Evolutionary conservation across 2,113 vertebrate genomes (phyloP).

Genomic region (Eubucco bourcierii): DNA sequence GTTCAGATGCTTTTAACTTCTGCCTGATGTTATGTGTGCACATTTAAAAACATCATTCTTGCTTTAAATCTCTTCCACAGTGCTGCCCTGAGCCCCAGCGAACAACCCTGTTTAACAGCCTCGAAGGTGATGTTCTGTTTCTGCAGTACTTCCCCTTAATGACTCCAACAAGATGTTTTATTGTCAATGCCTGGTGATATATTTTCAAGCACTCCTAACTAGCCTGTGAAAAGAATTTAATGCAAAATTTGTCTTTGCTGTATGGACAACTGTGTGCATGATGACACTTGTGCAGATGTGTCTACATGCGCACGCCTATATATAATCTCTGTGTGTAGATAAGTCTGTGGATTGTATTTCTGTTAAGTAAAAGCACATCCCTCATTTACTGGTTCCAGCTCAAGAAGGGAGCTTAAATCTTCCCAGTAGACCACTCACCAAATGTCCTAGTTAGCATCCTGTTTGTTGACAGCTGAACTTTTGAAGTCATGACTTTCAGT

Average conservation of each 20-base stretch:
- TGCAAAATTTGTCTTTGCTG: constrained; percentile 24
- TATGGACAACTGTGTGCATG: constrained; percentile 11
- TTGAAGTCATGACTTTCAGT: neutral
- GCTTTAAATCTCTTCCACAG: constrained; percentile 64
- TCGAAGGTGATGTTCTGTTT: constrained; percentile 59
- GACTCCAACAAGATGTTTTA: constrained; percentile 36
- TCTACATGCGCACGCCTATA: constrained; percentile 7
- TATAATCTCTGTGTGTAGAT: constrained; percentile 18
- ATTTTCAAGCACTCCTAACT: constrained; percentile 25
- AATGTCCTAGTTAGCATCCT: neutral
- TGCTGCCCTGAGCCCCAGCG: constrained; percentile 46
- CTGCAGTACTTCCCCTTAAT: constrained; percentile 51
- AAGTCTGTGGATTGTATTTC: constrained; percentile 39
- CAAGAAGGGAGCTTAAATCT: constrained; percentile 27
- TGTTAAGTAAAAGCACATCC: constrained; percentile 23
- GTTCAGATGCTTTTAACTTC: constrained; percentile 42
- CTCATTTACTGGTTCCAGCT: constrained; percentile 11
- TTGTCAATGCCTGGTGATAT: constrained; percentile 27
- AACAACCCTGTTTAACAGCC: constrained; percentile 47
- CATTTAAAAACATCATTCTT: constrained; percentile 56
- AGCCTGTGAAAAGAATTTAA: constrained; percentile 48
- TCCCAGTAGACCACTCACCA: neutral
- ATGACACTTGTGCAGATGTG: constrained; percentile 17
- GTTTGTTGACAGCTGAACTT: constrained; percentile 17
- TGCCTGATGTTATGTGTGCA: constrained; percentile 20